Percentiles rank a stretch among this genome's conserved stretches.
These are phyloP conservation scores for Pseudococcus longispinus DNA, from an alignment of 2,888 invertebrate species.

Conservation along the genomic window DNA sequence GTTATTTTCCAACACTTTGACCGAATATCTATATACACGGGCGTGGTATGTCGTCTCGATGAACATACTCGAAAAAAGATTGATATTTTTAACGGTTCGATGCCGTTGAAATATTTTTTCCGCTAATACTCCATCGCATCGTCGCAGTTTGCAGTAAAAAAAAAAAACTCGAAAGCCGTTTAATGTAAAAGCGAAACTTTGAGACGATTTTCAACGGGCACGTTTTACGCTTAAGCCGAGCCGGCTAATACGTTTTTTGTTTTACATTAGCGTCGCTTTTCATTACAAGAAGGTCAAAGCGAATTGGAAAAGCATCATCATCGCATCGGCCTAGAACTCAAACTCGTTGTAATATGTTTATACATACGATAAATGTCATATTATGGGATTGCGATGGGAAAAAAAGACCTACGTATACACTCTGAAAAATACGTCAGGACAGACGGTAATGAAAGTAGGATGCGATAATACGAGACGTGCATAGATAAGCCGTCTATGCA, in stretches of 20 bases:
- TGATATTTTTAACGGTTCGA: background rate
- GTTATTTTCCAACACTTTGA: background rate
- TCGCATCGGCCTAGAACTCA: conserved; percentile 34
- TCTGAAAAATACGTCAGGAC: conserved; percentile 15
- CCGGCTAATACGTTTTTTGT: conserved; percentile 35
- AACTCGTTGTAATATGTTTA: background rate
- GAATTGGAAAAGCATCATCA: conserved; percentile 42
- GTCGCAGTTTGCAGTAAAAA: background rate
- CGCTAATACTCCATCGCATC: background rate
- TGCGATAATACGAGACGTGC: conserved; percentile 49
- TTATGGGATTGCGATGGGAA: conserved; percentile 18
- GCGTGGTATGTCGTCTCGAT: background rate
- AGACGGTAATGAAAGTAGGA: conserved; percentile 52
- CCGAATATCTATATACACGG: background rate
- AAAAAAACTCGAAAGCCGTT: background rate
- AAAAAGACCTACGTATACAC: background rate
- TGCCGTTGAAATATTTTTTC: background rate
- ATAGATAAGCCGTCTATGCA: conserved; percentile 43
- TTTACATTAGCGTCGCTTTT: conserved; percentile 40
- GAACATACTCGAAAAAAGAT: background rate
- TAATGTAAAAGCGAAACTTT: conserved; percentile 37
- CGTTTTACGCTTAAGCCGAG: conserved; percentile 26
- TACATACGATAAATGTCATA: conserved; percentile 3
- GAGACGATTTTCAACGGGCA: background rate
- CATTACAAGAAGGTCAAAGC: conserved; percentile 41